These are phyloP conservation scores for Apodemia duryi DNA, from an alignment of 2,888 invertebrate genomes.

Conservation along the genomic window DNA sequence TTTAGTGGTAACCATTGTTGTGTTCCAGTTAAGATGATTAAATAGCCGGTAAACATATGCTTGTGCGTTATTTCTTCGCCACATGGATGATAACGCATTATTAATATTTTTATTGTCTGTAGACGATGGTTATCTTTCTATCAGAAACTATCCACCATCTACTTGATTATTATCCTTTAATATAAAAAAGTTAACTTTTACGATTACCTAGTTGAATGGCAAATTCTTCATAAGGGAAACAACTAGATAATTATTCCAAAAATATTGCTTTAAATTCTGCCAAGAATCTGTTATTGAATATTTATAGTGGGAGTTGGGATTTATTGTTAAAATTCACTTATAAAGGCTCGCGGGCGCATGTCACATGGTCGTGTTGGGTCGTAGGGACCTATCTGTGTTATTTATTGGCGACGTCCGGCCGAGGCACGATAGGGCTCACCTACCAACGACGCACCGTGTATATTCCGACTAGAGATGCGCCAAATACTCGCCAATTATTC, in stretches of 20 bases:
- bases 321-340: slow-evolving; percentile 17
- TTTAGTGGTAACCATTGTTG: too few relatives aligned
- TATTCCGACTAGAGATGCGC: slow-evolving; percentile 17
- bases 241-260: background rate
- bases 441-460: slow-evolving; percentile 24
- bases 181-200: background rate
- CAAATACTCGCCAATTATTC: background rate
- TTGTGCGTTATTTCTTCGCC: too few relatives aligned
- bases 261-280: background rate
- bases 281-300: background rate
- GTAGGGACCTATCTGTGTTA: slow-evolving; percentile 71
- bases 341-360: slow-evolving; percentile 54
- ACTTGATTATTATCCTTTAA: too few relatives aligned
- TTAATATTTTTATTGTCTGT: too few relatives aligned
- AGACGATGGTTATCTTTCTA: too few relatives aligned
- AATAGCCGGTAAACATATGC: too few relatives aligned
- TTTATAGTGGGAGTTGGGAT: background rate
- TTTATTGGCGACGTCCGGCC: slow-evolving; percentile 69
- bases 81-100: too few relatives aligned
- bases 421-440: slow-evolving; percentile 46
- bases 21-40: too few relatives aligned
- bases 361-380: slow-evolving; percentile 67
- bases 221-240: background rate
- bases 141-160: too few relatives aligned
- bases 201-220: too few relatives aligned